Evolutionary conservation across 2,797 vertebrate species (phyloP).

Genomic region (Pipistrellus pipistrellus): DNA sequence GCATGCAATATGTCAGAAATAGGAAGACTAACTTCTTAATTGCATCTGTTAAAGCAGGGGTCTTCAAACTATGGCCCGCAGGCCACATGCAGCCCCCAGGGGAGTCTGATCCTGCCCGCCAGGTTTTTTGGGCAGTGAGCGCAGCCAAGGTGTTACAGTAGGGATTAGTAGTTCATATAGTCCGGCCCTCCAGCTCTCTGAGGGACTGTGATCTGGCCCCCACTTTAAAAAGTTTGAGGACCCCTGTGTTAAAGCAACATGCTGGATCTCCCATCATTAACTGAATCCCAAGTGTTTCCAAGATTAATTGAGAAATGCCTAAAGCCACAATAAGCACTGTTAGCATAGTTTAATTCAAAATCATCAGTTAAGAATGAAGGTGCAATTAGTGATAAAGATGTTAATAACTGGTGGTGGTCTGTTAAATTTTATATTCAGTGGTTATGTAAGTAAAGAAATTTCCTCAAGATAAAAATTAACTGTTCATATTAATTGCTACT

Average conservation of each 20-base stretch:
- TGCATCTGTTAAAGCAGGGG: conserved; percentile 73
- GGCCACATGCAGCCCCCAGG: too few species aligned
- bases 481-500: conserved; percentile 76
- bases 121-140: too few species aligned
- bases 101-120: too few species aligned
- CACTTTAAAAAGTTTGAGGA: too few species aligned
- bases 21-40: conserved; percentile 72
- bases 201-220: too few species aligned
- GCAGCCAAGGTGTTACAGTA: too few species aligned
- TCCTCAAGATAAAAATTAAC: conserved; percentile 72
- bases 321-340: conserved; percentile 81
- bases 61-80: too few species aligned
- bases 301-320: conserved; percentile 78
- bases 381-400: conserved; percentile 77
- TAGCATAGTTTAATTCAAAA: conserved; percentile 71
- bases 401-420: conserved; percentile 82
- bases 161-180: too few species aligned
- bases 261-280: conserved; percentile 66
- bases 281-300: conserved; percentile 76
- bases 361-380: conserved; percentile 69
- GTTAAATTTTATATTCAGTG: conserved; percentile 75
- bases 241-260: conserved; percentile 73
- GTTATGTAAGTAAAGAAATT: conserved; percentile 75
- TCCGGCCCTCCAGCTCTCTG: too few species aligned
- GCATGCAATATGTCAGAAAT: too few species aligned